Conservation (phyloP, 2,113 vertebrate species). For the Tachycineta bicolor region DNA sequence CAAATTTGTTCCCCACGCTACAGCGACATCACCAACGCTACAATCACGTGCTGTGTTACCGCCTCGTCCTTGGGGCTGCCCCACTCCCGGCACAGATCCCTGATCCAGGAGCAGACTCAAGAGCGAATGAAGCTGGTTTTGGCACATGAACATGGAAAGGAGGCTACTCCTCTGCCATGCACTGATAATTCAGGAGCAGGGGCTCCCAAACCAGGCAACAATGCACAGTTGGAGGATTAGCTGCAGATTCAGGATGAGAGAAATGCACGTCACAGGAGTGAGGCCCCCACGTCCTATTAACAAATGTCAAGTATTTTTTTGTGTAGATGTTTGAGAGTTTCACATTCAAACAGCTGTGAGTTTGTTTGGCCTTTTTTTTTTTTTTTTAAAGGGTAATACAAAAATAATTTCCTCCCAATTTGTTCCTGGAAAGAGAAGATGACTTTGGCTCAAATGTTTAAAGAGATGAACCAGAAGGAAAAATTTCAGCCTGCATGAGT, state of each 20-base stretch:
- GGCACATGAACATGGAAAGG: background rate
- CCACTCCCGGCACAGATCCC: background rate
- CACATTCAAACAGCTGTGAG: constrained; percentile 29
- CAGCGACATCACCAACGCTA: background rate
- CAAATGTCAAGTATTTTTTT: constrained; percentile 6
- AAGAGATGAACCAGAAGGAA: constrained; percentile 47
- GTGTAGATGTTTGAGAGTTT: background rate
- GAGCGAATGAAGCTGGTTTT: background rate
- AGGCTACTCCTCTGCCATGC: background rate
- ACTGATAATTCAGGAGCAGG: background rate
- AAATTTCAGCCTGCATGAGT: background rate
- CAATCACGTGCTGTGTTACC: background rate
- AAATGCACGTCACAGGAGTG: background rate
- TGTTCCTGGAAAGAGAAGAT: constrained; percentile 60
- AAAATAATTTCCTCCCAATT: constrained; percentile 62
- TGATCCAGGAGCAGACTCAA: background rate
- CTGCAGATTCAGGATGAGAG: background rate
- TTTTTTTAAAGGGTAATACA: constrained; percentile 23
- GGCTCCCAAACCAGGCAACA: background rate
- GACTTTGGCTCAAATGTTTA: constrained; percentile 37
- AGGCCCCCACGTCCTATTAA: background rate
- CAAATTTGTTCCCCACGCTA: background rate
- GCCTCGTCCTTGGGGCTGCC: background rate
- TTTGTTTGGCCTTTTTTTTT: background rate
- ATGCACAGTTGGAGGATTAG: background rate